A percentile compares a stretch with the other conserved stretches of the same genome.
Conservation (phyloP, 1,140 invertebrate species). For the Scaptomyza hsui region DNA sequence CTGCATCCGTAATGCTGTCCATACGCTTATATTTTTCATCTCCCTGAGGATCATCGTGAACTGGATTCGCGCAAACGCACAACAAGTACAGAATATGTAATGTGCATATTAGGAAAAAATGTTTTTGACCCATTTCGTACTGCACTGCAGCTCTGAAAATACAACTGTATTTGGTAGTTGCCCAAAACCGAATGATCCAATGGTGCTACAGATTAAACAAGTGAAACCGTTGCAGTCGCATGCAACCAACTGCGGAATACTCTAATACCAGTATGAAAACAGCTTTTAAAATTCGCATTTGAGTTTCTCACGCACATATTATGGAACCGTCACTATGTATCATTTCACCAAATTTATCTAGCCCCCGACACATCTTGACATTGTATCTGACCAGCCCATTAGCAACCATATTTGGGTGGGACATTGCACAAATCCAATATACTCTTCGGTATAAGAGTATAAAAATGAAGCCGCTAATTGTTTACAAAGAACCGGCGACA, state of each 20-base stretch:
- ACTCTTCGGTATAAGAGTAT: no score
- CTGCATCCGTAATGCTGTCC: conserved; percentile 45
- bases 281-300: no score
- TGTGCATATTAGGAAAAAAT: conserved; percentile 4
- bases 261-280: no score
- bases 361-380: no score
- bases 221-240: no score
- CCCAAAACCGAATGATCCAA: conserved; percentile 43
- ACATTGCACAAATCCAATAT: no score
- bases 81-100: not conserved
- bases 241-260: no score
- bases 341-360: no score
- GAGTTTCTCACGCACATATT: no score
- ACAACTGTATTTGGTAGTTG: conserved; percentile 37
- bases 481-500: conserved; percentile 67
- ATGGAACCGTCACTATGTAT: no score
- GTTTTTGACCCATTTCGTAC: conserved; percentile 15
- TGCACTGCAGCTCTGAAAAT: not conserved
- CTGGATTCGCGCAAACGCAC: conserved; percentile 15
- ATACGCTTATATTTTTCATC: conserved; percentile 24
- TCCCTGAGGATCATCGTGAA: conserved; percentile 30
- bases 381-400: no score
- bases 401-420: no score
- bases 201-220: conserved; percentile 17
- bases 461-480: conserved; percentile 31